Evolutionary conservation across 2,113 vertebrate genomes (phyloP).

Genomic region (Ptyas mucosa): DNA sequence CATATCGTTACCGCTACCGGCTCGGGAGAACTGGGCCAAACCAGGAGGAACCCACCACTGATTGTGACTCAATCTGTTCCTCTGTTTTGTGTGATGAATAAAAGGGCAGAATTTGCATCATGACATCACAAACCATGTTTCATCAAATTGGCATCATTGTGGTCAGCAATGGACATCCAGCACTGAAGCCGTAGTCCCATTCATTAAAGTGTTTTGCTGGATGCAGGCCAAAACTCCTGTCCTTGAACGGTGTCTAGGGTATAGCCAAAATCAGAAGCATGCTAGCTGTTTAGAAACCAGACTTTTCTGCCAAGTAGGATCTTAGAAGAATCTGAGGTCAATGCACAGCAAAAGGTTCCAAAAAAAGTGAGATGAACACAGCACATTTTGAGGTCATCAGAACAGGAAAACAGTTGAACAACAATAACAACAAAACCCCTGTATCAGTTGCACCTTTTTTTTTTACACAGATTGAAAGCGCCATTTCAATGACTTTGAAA

Average conservation of each 20-base stretch:
- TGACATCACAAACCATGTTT: not conserved
- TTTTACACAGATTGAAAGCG: not conserved
- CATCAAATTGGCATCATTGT: not conserved
- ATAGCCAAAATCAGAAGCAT: not conserved
- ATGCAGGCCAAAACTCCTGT: not conserved
- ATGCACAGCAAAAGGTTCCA: not conserved
- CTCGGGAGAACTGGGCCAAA: too few species aligned
- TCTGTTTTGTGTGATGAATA: not conserved
- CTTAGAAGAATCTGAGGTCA: not conserved
- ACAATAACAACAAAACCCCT: not conserved
- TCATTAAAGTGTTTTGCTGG: not conserved
- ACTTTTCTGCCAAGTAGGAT: not conserved
- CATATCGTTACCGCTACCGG: too few species aligned
- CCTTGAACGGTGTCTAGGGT: not conserved
- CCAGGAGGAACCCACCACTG: too few species aligned
- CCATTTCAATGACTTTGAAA: not conserved
- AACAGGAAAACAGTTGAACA: not conserved
- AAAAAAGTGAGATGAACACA: not conserved
- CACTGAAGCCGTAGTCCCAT: not conserved
- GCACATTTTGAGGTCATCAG: not conserved
- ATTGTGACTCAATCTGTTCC: not conserved
- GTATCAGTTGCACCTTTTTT: not conserved
- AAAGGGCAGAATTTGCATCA: not conserved
- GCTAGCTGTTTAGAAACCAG: not conserved
- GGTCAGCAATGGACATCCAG: not conserved